These are phyloP conservation scores for Petroica traversi DNA, from an alignment of 2,113 vertebrate species.

Conservation along the genomic window DNA sequence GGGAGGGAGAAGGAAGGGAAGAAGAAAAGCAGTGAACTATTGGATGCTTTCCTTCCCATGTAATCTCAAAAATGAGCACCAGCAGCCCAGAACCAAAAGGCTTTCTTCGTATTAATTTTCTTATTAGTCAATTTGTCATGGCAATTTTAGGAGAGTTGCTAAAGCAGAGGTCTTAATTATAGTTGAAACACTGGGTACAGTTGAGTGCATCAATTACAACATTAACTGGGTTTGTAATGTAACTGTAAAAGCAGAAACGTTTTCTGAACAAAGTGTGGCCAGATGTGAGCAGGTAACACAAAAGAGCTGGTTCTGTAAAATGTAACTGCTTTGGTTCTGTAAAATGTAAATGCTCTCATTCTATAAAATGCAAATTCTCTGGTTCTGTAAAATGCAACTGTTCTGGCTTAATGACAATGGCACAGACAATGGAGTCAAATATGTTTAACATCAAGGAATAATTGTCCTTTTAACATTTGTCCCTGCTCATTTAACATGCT, in stretches of 20 bases:
- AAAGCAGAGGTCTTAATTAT: slow-evolving; percentile 47
- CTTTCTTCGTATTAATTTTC: slow-evolving; percentile 49
- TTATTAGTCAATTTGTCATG: slow-evolving; percentile 48
- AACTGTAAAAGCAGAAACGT: slow-evolving; percentile 5
- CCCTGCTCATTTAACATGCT: neutral
- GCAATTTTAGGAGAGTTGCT: slow-evolving; percentile 31
- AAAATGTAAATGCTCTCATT: neutral
- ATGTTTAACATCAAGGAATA: neutral
- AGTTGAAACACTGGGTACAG: slow-evolving; percentile 2
- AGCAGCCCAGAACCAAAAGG: slow-evolving; percentile 27
- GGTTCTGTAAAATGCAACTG: neutral
- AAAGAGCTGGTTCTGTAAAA: neutral
- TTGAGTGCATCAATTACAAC: slow-evolving; percentile 37
- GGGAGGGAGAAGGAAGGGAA: neutral
- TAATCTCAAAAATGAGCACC: neutral
- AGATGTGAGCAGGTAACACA: neutral
- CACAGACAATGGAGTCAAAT: neutral
- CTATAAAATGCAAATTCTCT: neutral
- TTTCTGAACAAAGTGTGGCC: neutral
- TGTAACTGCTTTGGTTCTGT: neutral
- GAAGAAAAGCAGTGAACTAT: neutral
- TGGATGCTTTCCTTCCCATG: neutral
- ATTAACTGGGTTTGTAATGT: neutral
- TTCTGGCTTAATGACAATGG: neutral
- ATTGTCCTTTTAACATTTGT: neutral